Conservation (phyloP, 2,797 vertebrate species). For the Pipistrellus pipistrellus region DNA sequence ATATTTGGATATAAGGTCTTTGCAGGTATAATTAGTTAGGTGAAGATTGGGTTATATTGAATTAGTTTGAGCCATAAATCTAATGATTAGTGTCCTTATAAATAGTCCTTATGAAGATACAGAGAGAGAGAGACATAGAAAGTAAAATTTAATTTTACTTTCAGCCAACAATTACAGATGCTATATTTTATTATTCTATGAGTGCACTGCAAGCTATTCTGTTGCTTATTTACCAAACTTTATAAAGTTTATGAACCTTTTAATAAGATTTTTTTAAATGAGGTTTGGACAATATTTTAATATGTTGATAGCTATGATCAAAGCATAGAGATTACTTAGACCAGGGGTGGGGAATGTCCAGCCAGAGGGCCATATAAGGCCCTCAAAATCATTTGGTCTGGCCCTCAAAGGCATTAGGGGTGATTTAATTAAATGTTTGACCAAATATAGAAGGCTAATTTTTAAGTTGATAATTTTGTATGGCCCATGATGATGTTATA, state of each 20-base stretch:
- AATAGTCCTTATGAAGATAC: background rate
- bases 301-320: background rate
- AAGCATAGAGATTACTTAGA: background rate
- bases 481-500: too few relatives aligned
- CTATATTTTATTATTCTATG: background rate
- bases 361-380: too few relatives aligned
- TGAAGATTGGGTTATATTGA: background rate
- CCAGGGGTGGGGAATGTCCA: too few relatives aligned
- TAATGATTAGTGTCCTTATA: background rate
- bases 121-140: background rate
- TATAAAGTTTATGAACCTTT: background rate
- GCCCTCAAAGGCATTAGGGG: too few relatives aligned
- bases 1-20: background rate
- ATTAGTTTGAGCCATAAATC: background rate
- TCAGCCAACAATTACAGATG: background rate
- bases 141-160: constrained; percentile 12
- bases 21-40: background rate
- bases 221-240: background rate
- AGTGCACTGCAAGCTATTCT: background rate
- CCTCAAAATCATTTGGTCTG: too few relatives aligned
- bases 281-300: background rate
- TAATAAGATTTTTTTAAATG: background rate
- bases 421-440: too few relatives aligned
- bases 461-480: too few relatives aligned
- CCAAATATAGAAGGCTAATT: too few relatives aligned